Evolutionary conservation across 1,140 invertebrate species (phyloP), one percentile per base, ranked within the genome.

Genomic region (Polypedilum pembai): DNA sequence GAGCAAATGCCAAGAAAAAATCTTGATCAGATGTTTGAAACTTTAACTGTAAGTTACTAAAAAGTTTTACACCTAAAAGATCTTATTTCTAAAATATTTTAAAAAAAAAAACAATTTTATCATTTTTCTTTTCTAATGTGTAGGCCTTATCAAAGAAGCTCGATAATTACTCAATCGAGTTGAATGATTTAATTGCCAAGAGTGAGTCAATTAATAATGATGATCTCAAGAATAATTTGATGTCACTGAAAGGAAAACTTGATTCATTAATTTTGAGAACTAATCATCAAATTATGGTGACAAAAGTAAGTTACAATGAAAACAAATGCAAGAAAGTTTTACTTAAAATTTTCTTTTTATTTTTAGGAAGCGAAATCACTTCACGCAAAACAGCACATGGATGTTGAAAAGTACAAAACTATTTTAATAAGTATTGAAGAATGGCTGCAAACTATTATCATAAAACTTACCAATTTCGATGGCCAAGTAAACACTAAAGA

Each of bases 371-470:
- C 82, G 10, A 83, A 81, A 78, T 76, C 77, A 41, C 77, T 82
- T 75, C 65, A 81, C 65, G 78, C 76, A 41, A 78, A 74, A 69
- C 80, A 82, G 77, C 75, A 78, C 12, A 78, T 80, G 74, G 80
- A 83, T 77, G 78, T 83, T 21, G 80, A 82, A 78, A 79, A 83
- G 75, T 79, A 83, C 63, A 82, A 80, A 75, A 76, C 79, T 76
- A 81, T 82, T 76, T 77, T 84, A 5, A 66, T 73, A 7, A 81
- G 81, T 78, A 77, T 84, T 10, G 83, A 84, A 74, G 75, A 77
- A 40, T 84, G 83, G 83, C 79, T 84, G 40, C 80, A 82, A 75
- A 77, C 76, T 8, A 84, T 84, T 15, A 83, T 83, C 75, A 77
- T 78, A 40, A 82, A 81, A 72, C 79, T 84, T 1, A 80, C 82